phyloP scores from a whole-genome alignment of 2,797 vertebrate genomes.

The Harpagifer antarcticus region DNA sequence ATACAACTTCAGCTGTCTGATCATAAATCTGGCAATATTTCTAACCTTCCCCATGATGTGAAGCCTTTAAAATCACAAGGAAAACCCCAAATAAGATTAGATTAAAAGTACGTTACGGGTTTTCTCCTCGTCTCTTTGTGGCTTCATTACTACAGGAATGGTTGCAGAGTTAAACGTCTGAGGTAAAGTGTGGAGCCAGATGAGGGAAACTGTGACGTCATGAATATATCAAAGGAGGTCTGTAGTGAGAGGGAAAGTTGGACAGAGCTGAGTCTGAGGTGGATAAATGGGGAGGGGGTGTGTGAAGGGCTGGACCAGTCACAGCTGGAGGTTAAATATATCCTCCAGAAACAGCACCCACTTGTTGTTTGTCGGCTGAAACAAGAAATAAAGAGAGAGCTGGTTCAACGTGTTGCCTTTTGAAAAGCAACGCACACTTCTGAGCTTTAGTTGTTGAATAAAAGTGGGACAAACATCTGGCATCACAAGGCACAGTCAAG shows the following conservation, averaged over 20 bases:
- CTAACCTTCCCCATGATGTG: background rate
- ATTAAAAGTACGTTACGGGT: background rate
- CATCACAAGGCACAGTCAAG: constrained; percentile 1
- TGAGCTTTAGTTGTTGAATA: background rate
- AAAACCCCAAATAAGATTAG: background rate
- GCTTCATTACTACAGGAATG: background rate
- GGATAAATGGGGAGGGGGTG: constrained; percentile 24
- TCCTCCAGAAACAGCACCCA: constrained; percentile 42
- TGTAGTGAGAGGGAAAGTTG: constrained; percentile 57
- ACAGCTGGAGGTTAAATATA: constrained; percentile 64
- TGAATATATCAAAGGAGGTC: constrained; percentile 58
- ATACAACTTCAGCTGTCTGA: no score
- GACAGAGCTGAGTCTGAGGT: background rate
- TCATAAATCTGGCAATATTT: background rate
- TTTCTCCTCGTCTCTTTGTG: background rate
- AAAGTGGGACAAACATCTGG: constrained; percentile 40
- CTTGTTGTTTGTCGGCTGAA: constrained; percentile 52
- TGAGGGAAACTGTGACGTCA: constrained; percentile 70
- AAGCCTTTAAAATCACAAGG: background rate
- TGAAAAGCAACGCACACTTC: constrained; percentile 3
- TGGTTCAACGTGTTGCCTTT: background rate
- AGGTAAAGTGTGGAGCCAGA: constrained; percentile 38
- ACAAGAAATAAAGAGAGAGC: background rate
- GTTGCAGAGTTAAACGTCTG: background rate
- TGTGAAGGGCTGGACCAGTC: constrained; percentile 55